Percentiles rank a stretch among this genome's conserved stretches.
phyloP scores from a whole-genome alignment of 2,797 vertebrate genomes.

The Betta splendens region DNA sequence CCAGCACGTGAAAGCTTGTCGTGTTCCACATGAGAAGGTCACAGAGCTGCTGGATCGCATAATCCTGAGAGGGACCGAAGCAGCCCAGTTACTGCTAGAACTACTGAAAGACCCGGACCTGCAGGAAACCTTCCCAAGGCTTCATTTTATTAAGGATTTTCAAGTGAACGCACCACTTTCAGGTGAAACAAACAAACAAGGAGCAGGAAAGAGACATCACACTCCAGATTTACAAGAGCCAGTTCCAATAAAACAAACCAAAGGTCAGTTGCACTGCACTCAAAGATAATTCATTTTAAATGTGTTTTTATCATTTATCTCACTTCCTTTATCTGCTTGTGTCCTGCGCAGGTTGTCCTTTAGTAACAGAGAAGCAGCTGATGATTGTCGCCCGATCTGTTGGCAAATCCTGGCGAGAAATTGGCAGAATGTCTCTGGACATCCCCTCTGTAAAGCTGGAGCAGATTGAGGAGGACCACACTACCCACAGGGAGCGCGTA shows the following conservation, averaged over 20 bases:
- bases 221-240: constrained; percentile 16
- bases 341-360: constrained; percentile 27
- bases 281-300: not conserved
- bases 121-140: constrained; percentile 74
- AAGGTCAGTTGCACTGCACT: constrained; percentile 39
- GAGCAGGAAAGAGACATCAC: constrained; percentile 18
- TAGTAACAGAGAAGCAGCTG: constrained; percentile 79
- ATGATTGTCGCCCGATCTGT: constrained; percentile 73
- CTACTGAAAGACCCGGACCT: constrained; percentile 62
- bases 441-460: constrained; percentile 71
- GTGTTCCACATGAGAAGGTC: constrained; percentile 62
- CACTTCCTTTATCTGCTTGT: not conserved
- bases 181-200: constrained; percentile 53
- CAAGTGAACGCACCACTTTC: not conserved
- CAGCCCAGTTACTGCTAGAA: constrained; percentile 57
- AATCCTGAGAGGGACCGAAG: constrained; percentile 60
- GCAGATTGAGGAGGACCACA: constrained; percentile 76
- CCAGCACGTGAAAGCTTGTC: constrained; percentile 64
- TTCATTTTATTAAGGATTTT: constrained; percentile 62
- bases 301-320: too few relatives aligned
- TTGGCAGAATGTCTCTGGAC: constrained; percentile 71
- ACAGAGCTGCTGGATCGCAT: constrained; percentile 78
- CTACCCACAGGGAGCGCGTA: constrained; percentile 62
- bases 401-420: constrained; percentile 74
- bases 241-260: constrained; percentile 39